Percentiles rank a stretch among this genome's conserved stretches.
These are phyloP conservation scores for Calameuta pallipes DNA, from an alignment of 2,888 invertebrate species.

Conservation along the genomic window DNA sequence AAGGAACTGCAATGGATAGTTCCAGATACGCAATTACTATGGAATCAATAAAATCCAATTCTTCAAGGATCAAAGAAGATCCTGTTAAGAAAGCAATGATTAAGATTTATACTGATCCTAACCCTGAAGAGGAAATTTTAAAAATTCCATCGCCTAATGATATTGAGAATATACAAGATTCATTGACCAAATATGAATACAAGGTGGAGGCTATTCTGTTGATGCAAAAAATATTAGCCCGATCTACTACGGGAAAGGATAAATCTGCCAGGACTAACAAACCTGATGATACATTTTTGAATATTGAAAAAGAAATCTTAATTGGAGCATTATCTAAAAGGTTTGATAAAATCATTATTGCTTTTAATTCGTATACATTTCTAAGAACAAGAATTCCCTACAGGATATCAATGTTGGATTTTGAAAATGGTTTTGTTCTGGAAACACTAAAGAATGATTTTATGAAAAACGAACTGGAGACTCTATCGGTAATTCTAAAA, in stretches of 20 bases:
- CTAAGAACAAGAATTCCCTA: background rate
- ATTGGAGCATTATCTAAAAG: slow-evolving; percentile 44
- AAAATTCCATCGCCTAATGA: slow-evolving; percentile 34
- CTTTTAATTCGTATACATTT: background rate
- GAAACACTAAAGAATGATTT: slow-evolving; percentile 51
- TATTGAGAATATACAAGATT: slow-evolving; percentile 38
- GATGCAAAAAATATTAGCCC: slow-evolving; percentile 27
- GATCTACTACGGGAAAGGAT: slow-evolving; percentile 3
- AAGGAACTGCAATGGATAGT: background rate
- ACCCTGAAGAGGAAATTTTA: slow-evolving; percentile 24
- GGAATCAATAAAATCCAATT: background rate
- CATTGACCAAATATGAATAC: slow-evolving; percentile 44
- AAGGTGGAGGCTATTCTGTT: slow-evolving; percentile 40
- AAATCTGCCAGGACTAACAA: slow-evolving; percentile 20
- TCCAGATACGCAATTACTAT: background rate
- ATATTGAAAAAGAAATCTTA: slow-evolving; percentile 31
- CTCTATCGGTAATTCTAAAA: slow-evolving; percentile 39
- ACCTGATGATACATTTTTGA: slow-evolving; percentile 32
- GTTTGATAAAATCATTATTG: slow-evolving; percentile 28
- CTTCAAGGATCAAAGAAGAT: background rate
- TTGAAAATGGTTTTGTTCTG: slow-evolving; percentile 48
- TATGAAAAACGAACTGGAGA: slow-evolving; percentile 32
- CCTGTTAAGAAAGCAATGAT: background rate
- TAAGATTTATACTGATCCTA: slow-evolving; percentile 16
- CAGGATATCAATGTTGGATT: slow-evolving; percentile 46